A percentile compares a stretch with the other conserved stretches of the same genome.
Conservation (phyloP, 2,888 invertebrate genomes). For the Ormyrus pomaceus region DNA sequence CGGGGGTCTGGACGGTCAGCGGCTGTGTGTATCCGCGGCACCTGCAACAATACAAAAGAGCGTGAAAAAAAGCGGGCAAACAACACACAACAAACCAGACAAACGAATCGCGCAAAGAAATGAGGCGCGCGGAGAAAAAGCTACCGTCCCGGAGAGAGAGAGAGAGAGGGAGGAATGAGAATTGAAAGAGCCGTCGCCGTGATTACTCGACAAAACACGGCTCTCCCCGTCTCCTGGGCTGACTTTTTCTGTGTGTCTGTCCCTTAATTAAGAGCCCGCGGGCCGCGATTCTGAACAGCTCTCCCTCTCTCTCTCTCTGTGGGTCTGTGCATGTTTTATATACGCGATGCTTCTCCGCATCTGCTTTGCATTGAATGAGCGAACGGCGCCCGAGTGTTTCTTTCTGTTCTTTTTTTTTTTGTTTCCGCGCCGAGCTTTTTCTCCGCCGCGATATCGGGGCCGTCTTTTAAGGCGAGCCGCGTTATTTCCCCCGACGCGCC, state of each 20-base stretch:
- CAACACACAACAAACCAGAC: too few species aligned
- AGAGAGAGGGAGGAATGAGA: background rate
- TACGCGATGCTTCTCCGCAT: constrained; percentile 49
- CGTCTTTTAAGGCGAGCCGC: too few species aligned
- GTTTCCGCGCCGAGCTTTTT: too few species aligned
- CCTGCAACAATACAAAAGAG: constrained; percentile 62
- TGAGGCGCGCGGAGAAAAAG: background rate
- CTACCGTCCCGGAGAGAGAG: background rate
- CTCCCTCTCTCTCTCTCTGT: background rate
- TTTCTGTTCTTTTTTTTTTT: constrained; percentile 34
- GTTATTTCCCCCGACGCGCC: too few species aligned
- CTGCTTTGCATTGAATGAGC: constrained; percentile 63
- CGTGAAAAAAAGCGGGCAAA: background rate
- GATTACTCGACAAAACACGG: constrained; percentile 53
- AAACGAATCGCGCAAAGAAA: background rate
- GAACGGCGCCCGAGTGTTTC: constrained; percentile 36
- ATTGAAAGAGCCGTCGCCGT: constrained; percentile 33
- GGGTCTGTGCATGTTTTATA: background rate
- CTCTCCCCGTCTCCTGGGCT: constrained; percentile 20
- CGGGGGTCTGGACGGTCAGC: background rate
- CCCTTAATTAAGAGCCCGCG: constrained; percentile 56
- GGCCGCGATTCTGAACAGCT: constrained; percentile 12
- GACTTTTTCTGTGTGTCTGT: constrained; percentile 21
- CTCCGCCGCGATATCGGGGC: too few species aligned
- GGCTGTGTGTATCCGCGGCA: background rate